Base-by-base conservation (phyloP, 2,888 invertebrate genomes). In the Drosophila mercatorum region DNA sequence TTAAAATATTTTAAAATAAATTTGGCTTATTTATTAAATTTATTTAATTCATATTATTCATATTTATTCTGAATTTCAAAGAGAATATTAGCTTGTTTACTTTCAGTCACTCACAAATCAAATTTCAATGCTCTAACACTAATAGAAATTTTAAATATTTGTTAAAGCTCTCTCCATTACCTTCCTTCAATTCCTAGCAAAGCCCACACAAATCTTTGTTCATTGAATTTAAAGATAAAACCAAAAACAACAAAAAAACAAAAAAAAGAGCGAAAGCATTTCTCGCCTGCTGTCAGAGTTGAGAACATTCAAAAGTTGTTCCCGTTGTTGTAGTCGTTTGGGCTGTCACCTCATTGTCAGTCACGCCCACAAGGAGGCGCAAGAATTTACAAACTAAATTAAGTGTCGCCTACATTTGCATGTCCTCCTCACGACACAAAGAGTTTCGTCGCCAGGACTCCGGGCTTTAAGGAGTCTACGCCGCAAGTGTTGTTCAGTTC, bases 371-470 rank as follows among this genome's bases (percentile, higher is more conserved):
- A 84, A 78, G 78, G 83, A 80, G 78, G 74, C 87, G 64, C 58
- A 89, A 83, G 76, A 76, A 81, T 84, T 89, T 76, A 55, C 78
- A 72, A 87, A 83, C 72, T 78, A 75, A 89, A 89, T 87, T 83
- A 80, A 87, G 72, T 84, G 78, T 87, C 76, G 76, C 68, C 76
- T 47, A 75, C 66, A 83, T 89, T 89, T 80, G 66, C 81, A 86
- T 80, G 72, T 49, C 44, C 44, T 46, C 26, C 49, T 28, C 5
- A 4, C 5, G 12, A 36, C 52, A 70, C 68, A 81, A 74, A 60
- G 68, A 63, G 67, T 56, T 28, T 57, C 49, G 40, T 46, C 47
- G 44, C 49, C 17, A 52, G 51, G 40, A 53, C 52, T 58, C 14
- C 10, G 28, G 60, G 53, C 26, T 60, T 66, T 61, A 47, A 34